Conservation (phyloP, 2,888 invertebrate species). For the Andrena bucephala region DNA sequence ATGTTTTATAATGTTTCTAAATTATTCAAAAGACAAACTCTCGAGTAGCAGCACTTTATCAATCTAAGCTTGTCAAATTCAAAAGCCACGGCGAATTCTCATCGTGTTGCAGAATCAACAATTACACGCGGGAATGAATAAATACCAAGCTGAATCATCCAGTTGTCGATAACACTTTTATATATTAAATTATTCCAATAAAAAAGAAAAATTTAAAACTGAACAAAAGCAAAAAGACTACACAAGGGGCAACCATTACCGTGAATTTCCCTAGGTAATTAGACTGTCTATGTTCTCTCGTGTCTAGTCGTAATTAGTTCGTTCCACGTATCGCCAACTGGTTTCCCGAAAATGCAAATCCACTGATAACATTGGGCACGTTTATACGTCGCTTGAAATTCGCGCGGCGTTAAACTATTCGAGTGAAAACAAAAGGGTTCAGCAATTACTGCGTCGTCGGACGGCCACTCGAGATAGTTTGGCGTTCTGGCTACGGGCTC, state of each 20-base stretch:
- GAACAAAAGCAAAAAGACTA: too few species aligned
- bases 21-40: slow-evolving; percentile 1
- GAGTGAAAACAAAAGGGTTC: slow-evolving; percentile 16
- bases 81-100: slow-evolving; percentile 10
- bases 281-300: background rate
- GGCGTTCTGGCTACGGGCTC: background rate
- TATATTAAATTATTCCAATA: background rate
- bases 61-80: slow-evolving; percentile 13
- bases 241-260: too few species aligned
- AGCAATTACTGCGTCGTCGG: slow-evolving; percentile 25
- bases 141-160: background rate
- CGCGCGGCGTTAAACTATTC: background rate
- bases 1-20: background rate
- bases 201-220: too few species aligned
- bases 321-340: background rate
- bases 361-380: background rate
- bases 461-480: slow-evolving; percentile 20
- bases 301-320: background rate
- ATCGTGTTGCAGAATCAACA: too few species aligned
- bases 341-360: background rate
- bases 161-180: background rate
- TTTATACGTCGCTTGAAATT: slow-evolving; percentile 5
- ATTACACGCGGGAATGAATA: background rate
- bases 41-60: slow-evolving; percentile 2
- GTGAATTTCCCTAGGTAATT: background rate